These are phyloP conservation scores for Xylota segnis DNA, from an alignment of 2,888 invertebrate genomes.

Conservation along the genomic window DNA sequence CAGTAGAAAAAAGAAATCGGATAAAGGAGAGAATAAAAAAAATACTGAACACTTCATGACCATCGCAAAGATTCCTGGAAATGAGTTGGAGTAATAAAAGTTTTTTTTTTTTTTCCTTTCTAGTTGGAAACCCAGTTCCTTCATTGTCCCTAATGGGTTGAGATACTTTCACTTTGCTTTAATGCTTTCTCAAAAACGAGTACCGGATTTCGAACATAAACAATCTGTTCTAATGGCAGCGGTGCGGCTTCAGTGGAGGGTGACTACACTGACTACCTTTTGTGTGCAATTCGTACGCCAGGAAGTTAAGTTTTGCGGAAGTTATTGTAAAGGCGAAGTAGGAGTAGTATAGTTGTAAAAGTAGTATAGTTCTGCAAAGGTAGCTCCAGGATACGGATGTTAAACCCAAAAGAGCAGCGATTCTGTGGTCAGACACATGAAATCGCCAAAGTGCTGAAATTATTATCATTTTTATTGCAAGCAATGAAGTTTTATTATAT, in stretches of 20 bases:
- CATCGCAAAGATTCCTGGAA: constrained; percentile 33
- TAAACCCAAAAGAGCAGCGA: constrained; percentile 29
- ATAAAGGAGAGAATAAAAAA: constrained; percentile 8
- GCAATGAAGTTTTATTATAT: constrained; percentile 55
- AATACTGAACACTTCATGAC: constrained; percentile 41
- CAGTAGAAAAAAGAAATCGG: not conserved
- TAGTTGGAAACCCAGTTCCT: constrained; percentile 22
- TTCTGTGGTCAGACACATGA: constrained; percentile 57
- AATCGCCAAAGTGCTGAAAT: constrained; percentile 61
- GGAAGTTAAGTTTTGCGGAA: constrained; percentile 53
- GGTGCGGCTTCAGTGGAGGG: constrained; percentile 22
- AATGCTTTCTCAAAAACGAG: constrained; percentile 56
- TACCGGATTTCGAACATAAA: constrained; percentile 65
- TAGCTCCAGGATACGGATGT: constrained; percentile 48
- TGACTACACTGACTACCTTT: constrained; percentile 11
- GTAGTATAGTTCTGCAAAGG: constrained; percentile 22
- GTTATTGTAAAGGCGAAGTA: constrained; percentile 44
- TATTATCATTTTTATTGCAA: constrained; percentile 65
- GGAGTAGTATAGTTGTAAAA: constrained; percentile 6
- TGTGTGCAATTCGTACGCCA: constrained; percentile 31
- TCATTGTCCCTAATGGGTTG: constrained; percentile 62
- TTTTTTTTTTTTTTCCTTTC: not conserved
- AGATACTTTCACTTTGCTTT: constrained; percentile 67
- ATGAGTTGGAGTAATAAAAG: constrained; percentile 61
- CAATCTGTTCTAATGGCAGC: constrained; percentile 61